A percentile compares a stretch with the other conserved stretches of the same genome.
These are phyloP conservation scores for Drosophila pseudotalamancana DNA, from an alignment of 2,888 invertebrate genomes.

Conservation along the genomic window DNA sequence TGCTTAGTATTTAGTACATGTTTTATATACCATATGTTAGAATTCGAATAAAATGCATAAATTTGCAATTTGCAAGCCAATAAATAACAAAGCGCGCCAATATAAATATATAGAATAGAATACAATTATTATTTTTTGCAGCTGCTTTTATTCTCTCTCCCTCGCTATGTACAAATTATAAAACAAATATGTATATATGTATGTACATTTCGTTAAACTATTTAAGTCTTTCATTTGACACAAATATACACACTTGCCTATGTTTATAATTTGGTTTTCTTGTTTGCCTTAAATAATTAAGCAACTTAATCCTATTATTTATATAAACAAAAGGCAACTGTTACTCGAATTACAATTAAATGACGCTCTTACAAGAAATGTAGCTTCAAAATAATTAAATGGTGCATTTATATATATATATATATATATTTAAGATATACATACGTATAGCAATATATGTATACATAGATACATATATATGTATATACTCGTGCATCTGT, in stretches of 20 bases:
- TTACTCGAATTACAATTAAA: conserved; percentile 11
- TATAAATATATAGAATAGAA: conserved; percentile 30
- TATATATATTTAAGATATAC: conserved; percentile 2
- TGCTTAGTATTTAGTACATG: conserved; percentile 23
- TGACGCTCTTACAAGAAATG: not conserved
- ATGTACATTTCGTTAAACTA: conserved; percentile 45
- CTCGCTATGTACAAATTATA: conserved; percentile 41
- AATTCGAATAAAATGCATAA: conserved; percentile 34
- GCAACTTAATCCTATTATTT: conserved; percentile 7
- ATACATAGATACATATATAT: conserved; percentile 1
- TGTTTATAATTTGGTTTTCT: conserved; percentile 28
- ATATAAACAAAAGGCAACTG: conserved; percentile 32
- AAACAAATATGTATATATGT: conserved; percentile 28
- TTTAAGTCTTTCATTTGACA: conserved; percentile 60
- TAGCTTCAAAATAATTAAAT: conserved; percentile 3
- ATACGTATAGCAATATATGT: conserved; percentile 20
- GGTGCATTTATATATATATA: not conserved
- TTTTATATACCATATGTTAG: conserved; percentile 22
- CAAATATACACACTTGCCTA: conserved; percentile 38
- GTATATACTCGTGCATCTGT: conserved; percentile 16
- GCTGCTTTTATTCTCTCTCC: conserved; percentile 24
- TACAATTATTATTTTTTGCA: conserved; percentile 24
- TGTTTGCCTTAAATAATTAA: conserved; percentile 11
- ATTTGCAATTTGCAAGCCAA: conserved; percentile 44
- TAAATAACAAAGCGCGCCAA: conserved; percentile 59